These are phyloP conservation scores for Thelaira solivaga DNA, from an alignment of 2,888 invertebrate species.

Conservation along the genomic window DNA sequence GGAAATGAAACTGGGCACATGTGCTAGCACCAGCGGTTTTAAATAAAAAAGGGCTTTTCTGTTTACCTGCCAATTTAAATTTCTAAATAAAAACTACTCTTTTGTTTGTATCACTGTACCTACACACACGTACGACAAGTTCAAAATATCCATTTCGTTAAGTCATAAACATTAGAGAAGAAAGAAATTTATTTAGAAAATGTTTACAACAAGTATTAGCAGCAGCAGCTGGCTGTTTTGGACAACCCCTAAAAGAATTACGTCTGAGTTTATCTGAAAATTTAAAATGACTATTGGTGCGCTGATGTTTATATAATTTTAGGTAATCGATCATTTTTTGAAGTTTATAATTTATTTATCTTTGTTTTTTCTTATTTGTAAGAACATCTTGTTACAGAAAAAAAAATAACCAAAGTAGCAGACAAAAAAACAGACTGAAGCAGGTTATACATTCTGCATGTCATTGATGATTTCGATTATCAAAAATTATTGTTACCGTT, in stretches of 20 bases:
- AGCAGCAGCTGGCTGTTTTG: conserved; percentile 30
- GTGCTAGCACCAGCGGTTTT: conserved; percentile 9
- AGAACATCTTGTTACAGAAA: conserved; percentile 7
- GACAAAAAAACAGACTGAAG: background rate
- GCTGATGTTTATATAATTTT: conserved; percentile 46
- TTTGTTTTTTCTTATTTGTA: background rate
- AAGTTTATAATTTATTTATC: conserved; percentile 4
- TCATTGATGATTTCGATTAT: conserved; percentile 36
- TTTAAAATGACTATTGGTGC: conserved; percentile 3
- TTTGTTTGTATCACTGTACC: conserved; percentile 1
- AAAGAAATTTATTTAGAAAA: conserved; percentile 50
- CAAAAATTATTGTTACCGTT: conserved; percentile 16
- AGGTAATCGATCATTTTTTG: conserved; percentile 53
- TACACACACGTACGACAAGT: conserved; percentile 55
- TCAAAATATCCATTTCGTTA: no score
- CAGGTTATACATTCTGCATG: conserved; percentile 48
- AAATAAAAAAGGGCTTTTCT: conserved; percentile 46
- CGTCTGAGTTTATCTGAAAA: background rate
- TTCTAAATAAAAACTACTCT: background rate
- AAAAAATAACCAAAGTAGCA: conserved; percentile 51
- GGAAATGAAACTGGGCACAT: conserved; percentile 51
- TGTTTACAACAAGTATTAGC: conserved; percentile 55
- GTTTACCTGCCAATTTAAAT: conserved; percentile 24
- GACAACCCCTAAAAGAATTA: no score
- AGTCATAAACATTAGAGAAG: background rate